Base-by-base conservation (phyloP, 30 jellyfish, hydroid and myxozoan genomes). In the Aurelia aurita complex sp. Pacific region DNA sequence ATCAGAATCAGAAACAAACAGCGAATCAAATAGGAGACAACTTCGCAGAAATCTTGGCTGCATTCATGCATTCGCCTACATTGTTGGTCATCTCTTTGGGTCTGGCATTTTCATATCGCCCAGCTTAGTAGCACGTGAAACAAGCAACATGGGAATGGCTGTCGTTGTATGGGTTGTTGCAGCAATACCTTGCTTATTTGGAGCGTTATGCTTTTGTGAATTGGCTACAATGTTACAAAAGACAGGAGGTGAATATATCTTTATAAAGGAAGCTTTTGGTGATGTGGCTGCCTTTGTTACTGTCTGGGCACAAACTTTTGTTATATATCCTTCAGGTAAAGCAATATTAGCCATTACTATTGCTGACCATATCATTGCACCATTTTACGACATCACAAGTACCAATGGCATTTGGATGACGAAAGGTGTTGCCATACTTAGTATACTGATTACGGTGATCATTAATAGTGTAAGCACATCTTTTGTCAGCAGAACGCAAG, bases 41-140 rank as follows among this genome's bases (percentile, higher is more conserved):
- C 57, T 46, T 46, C 57, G 15, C 57, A 46, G 2, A 46, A 46
- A 14, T 46, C 57, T 86, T 68, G 87, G 86, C 16, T 86, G 53
- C 55, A n/a, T 36, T 1, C 89, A 81, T 40, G 94, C 81, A 2
- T 79, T 88, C 59, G 35, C 83, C 5, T 62, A 65, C 42, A 53
- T 81, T 12, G 85, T 88, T 74, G 89, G 97, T 16, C 36, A 29
- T 23, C 38, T 88, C 5, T n/a, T 88, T 42, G 97, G 97, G 7
- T 63, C 96, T 64, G 97, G 97, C 1, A 74, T 88, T 6, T 88
- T 79, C 46, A 75, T 88, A 12, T 88, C 97, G 13, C 97, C 97
- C 2, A 68, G 89, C 15, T 33, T 88, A n/a, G 97, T 79, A 10
- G 77, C 77, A 17, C 59, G 42, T 64, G 62, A 81, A 36, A 70